A percentile compares a stretch with the other conserved stretches of the same genome.
phyloP scores from a whole-genome alignment of 1,140 invertebrate genomes.

The roundworm (Caenorhabditis elegans) region DNA sequence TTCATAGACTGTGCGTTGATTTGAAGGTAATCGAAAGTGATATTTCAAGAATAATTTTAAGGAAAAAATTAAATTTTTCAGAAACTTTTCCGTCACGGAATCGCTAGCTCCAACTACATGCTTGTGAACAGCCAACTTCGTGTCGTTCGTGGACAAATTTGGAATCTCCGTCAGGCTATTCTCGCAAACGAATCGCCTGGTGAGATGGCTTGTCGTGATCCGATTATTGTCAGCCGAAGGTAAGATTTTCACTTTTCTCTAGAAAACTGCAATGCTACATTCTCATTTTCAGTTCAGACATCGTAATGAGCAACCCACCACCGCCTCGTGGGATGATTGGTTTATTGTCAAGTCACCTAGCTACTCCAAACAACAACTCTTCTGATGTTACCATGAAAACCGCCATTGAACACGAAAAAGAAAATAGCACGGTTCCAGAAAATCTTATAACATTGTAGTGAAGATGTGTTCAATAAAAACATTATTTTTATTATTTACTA shows the following conservation, averaged over 20 bases:
- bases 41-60: neutral
- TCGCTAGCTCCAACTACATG: constrained; percentile 39
- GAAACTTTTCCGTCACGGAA: constrained; percentile 39
- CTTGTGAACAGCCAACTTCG: constrained; percentile 53
- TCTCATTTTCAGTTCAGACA: constrained; percentile 9
- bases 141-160: constrained; percentile 56
- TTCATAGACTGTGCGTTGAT: constrained; percentile 55
- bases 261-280: neutral
- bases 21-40: constrained; percentile 44
- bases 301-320: constrained; percentile 6
- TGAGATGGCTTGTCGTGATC: constrained; percentile 34
- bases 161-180: constrained; percentile 42
- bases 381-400: neutral
- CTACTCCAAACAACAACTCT: constrained; percentile 17
- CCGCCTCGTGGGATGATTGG: constrained; percentile 8
- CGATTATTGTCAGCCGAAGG: constrained; percentile 33
- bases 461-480: neutral
- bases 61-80: no score
- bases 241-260: neutral
- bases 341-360: constrained; percentile 31
- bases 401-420: neutral
- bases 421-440: neutral
- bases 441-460: neutral
- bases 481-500: neutral
- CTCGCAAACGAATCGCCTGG: constrained; percentile 32